Percentiles rank a stretch among this genome's conserved stretches.
Evolutionary conservation across 2,888 invertebrate genomes (phyloP).

Genomic region (Zygogramma bicolorata): DNA sequence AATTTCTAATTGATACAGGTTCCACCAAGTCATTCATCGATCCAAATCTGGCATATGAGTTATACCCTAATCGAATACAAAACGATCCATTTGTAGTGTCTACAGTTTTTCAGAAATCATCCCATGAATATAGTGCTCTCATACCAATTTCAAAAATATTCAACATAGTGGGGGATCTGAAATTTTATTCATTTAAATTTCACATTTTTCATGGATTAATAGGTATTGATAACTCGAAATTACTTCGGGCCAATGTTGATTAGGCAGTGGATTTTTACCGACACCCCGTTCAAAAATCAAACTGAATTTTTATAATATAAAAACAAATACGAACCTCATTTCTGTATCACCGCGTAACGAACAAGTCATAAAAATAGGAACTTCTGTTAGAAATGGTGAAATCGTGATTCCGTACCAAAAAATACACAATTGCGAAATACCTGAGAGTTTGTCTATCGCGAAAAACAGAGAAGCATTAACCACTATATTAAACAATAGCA

Average conservation of each 20-base stretch:
- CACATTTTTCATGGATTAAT: conserved; percentile 1
- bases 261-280: neutral
- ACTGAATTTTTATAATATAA: conserved; percentile 18
- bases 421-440: conserved; percentile 35
- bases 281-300: neutral
- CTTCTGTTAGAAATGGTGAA: conserved; percentile 31
- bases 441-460: conserved; percentile 28
- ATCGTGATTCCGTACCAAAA: conserved; percentile 37
- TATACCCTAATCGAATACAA: conserved; percentile 19
- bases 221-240: conserved; percentile 22
- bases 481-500: conserved; percentile 30
- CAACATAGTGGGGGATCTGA: neutral
- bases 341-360: conserved; percentile 26
- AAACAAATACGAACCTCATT: conserved; percentile 26
- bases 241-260: neutral
- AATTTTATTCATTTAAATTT: conserved; percentile 33
- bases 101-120: conserved; percentile 14
- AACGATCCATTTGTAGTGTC: conserved; percentile 28
- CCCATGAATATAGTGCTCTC: neutral
- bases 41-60: conserved; percentile 25
- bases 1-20: conserved; percentile 36
- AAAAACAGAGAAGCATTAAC: conserved; percentile 30
- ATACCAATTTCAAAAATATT: neutral
- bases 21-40: conserved; percentile 39
- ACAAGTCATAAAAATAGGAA: conserved; percentile 35